These are phyloP conservation scores for Didymodactylos carnosus DNA, from an alignment of 2,888 invertebrate species.

Conservation along the genomic window DNA sequence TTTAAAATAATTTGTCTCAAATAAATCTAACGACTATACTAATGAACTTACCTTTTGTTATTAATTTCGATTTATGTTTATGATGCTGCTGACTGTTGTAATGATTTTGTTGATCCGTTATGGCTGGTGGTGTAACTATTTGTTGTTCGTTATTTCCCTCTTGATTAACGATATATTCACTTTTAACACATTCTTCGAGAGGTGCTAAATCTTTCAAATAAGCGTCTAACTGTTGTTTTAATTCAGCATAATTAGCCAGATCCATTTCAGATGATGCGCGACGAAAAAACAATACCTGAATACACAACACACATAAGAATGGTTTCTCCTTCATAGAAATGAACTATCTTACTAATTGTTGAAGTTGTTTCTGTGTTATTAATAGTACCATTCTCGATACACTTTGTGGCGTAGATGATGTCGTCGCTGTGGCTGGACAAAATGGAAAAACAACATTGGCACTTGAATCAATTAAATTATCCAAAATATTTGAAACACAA, in stretches of 20 bases:
- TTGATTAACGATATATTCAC: too few species aligned
- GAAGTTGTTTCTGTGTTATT: background rate
- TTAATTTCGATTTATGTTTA: too few species aligned
- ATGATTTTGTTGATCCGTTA: background rate
- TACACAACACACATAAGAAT: rapidly evolving
- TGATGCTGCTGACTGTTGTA: background rate
- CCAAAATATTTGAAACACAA: constrained; percentile 8
- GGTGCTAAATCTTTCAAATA: background rate
- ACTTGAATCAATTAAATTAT: constrained; percentile 6
- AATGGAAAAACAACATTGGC: background rate
- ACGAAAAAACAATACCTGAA: background rate
- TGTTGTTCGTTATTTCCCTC: too few species aligned
- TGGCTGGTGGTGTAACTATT: background rate
- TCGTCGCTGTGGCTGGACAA: background rate
- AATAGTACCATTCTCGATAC: background rate
- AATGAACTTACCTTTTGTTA: too few species aligned
- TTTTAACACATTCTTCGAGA: background rate
- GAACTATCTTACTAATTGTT: background rate
- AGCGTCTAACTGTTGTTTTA: background rate
- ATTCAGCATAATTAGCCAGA: background rate
- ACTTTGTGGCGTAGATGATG: background rate
- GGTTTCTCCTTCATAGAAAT: background rate
- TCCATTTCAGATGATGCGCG: background rate
- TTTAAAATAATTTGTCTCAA: too few species aligned
- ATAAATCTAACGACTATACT: too few species aligned